Conservation (phyloP, 2,113 vertebrate species). For the Psilopsiagon aurifrons region DNA sequence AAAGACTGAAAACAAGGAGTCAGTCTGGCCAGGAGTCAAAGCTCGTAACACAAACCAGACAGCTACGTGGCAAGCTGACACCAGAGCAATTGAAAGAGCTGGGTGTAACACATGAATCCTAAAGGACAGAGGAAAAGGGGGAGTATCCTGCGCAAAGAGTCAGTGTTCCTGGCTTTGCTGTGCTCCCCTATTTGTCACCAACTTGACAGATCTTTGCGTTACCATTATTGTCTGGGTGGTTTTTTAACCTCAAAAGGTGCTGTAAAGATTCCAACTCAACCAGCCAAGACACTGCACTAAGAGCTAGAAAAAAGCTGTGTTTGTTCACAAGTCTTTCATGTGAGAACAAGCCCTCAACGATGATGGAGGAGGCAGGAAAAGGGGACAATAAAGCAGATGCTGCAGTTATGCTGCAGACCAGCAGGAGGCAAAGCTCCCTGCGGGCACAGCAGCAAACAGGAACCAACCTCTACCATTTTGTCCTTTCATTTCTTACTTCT, state of each 20-base stretch:
- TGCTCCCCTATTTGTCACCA: neutral
- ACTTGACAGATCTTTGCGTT: neutral
- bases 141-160: neutral
- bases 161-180: neutral
- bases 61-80: neutral
- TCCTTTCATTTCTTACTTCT: neutral
- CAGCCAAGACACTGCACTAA: neutral
- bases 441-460: neutral
- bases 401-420: conserved; percentile 21
- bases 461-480: conserved; percentile 8
- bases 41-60: neutral
- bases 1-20: neutral
- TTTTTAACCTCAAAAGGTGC: neutral
- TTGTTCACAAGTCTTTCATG: neutral
- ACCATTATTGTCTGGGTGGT: neutral
- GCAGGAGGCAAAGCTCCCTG: conserved; percentile 54
- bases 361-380: neutral
- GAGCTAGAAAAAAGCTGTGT: neutral
- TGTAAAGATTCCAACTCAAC: neutral
- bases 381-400: neutral
- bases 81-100: neutral
- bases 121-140: neutral
- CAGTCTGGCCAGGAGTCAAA: neutral
- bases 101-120: neutral
- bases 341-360: neutral